Conservation (phyloP, 2,113 vertebrate species). For the Phyllostomus discolor region DNA sequence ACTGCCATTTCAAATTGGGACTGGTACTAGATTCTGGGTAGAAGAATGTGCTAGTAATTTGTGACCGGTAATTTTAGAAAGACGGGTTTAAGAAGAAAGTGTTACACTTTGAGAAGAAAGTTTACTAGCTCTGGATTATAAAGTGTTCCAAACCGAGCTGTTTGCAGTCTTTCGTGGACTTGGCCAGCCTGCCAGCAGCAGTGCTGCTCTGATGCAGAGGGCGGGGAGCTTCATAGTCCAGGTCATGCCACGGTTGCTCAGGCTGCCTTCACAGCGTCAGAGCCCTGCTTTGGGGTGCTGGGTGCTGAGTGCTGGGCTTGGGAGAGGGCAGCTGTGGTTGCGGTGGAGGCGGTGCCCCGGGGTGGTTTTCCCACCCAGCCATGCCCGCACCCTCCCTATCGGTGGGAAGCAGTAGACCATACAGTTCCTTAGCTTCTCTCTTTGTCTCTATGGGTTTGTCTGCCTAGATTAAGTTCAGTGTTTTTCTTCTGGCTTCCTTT, state of each 20-base stretch:
- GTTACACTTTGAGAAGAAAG: neutral
- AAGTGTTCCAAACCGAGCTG: neutral
- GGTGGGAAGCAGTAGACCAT: neutral
- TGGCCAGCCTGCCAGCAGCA: neutral
- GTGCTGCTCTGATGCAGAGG: neutral
- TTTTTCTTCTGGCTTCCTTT: slow-evolving; percentile 65
- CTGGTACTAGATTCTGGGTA: neutral
- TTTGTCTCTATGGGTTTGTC: neutral
- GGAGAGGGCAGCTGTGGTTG: neutral
- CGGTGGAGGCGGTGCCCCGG: neutral
- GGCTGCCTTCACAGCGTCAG: neutral
- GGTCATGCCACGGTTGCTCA: neutral
- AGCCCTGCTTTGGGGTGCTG: neutral
- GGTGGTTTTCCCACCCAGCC: neutral
- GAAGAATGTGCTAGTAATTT: neutral
- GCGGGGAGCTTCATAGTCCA: neutral
- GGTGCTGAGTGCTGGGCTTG: no score
- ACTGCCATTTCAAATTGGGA: neutral
- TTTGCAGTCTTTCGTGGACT: neutral
- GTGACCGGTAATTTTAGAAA: neutral
- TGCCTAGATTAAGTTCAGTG: slow-evolving; percentile 2
- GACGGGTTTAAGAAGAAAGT: neutral
- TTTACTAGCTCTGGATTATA: neutral
- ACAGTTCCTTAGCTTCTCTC: neutral
- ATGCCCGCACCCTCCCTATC: neutral